These are phyloP conservation scores for Platycercus adscitus DNA, from an alignment of 2,113 vertebrate species.

Conservation along the genomic window DNA sequence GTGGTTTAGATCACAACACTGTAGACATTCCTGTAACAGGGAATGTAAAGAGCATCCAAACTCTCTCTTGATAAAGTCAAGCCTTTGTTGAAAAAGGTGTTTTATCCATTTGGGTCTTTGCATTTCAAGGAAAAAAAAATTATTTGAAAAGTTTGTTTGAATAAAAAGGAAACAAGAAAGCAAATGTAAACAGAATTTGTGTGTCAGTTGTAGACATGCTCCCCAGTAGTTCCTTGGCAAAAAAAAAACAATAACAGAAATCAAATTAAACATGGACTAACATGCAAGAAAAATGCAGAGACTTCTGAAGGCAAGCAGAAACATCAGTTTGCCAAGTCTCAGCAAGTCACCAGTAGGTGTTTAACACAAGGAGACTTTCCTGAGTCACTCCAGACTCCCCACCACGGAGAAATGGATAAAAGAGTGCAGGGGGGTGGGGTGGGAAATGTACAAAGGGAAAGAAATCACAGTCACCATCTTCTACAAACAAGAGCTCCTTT, in stretches of 20 bases:
- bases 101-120: neutral
- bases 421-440: neutral
- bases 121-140: neutral
- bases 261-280: neutral
- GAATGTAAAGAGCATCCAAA: neutral
- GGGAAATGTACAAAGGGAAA: neutral
- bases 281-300: neutral
- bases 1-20: neutral
- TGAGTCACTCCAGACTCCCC: neutral
- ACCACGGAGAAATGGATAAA: neutral
- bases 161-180: neutral
- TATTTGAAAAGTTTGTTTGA: conserved; percentile 1
- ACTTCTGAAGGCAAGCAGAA: neutral
- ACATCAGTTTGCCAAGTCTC: neutral
- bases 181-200: conserved; percentile 37
- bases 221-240: neutral
- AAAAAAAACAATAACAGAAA: neutral
- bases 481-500: neutral
- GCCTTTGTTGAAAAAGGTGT: neutral
- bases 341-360: neutral
- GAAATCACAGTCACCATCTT: neutral
- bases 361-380: neutral
- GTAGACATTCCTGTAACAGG: neutral
- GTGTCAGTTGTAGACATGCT: neutral
- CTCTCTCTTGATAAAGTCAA: neutral